phyloP scores from a whole-genome alignment of 2,797 vertebrate species.

The Anniella stebbinsi region DNA sequence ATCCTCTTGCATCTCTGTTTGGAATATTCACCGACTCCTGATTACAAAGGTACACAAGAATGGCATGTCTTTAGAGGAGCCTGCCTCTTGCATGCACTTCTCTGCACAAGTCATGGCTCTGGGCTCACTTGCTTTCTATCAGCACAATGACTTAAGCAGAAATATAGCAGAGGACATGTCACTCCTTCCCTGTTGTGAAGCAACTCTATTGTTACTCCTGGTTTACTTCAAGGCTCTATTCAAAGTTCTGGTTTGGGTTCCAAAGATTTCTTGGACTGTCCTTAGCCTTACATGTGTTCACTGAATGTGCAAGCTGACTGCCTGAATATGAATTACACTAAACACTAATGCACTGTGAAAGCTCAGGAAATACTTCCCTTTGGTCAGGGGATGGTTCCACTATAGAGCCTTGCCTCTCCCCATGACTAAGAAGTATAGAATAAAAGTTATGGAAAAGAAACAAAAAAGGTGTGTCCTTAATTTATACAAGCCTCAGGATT shows the following conservation, averaged over 20 bases:
- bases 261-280: no score
- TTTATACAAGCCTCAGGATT: not conserved
- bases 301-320: not conserved
- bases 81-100: not conserved
- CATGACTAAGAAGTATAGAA: no score
- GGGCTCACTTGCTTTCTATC: not conserved
- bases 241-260: not conserved
- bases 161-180: not conserved
- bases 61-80: not conserved
- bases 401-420: no score
- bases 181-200: not conserved
- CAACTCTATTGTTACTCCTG: not conserved
- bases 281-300: no score
- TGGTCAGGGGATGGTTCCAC: no score
- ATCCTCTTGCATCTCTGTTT: not conserved
- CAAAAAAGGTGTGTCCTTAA: not conserved
- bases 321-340: not conserved
- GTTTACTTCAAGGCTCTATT: not conserved
- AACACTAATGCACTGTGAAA: not conserved
- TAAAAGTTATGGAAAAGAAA: not conserved
- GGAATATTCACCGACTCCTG: not conserved
- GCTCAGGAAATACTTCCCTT: not conserved
- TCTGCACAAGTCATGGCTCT: not conserved
- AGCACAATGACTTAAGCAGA: not conserved
- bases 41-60: not conserved